These are phyloP conservation scores for Molanna angustata DNA, from an alignment of 2,888 invertebrate species.

Conservation along the genomic window DNA sequence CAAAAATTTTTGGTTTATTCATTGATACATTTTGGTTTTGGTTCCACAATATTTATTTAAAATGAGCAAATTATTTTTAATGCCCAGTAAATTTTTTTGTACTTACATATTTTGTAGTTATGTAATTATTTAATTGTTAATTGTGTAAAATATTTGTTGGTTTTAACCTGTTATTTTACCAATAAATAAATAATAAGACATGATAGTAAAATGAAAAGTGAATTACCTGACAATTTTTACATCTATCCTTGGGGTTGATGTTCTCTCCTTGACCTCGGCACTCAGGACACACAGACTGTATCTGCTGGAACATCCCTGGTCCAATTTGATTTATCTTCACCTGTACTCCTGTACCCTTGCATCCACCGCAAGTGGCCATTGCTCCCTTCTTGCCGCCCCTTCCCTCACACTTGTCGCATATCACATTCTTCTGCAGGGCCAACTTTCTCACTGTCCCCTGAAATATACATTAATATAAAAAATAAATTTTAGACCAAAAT, in stretches of 20 bases:
- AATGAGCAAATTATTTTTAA: background rate
- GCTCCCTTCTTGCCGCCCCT: slow-evolving; percentile 93
- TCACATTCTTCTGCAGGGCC: slow-evolving; percentile 90
- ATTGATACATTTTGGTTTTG: too few relatives aligned
- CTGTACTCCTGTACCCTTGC: slow-evolving; percentile 86
- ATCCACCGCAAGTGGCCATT: slow-evolving; percentile 81
- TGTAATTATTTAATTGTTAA: too few relatives aligned
- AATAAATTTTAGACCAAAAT: too few relatives aligned
- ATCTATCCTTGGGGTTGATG: slow-evolving; percentile 86
- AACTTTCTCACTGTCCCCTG: slow-evolving; percentile 84
- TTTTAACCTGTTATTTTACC: too few relatives aligned
- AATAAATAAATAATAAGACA: too few relatives aligned
- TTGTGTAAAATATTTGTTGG: too few relatives aligned
- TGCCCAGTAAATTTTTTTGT: background rate
- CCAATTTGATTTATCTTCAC: slow-evolving; percentile 65
- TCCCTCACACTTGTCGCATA: slow-evolving; percentile 96
- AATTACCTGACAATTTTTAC: slow-evolving; percentile 78
- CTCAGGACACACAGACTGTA: slow-evolving; percentile 82
- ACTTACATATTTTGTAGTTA: too few relatives aligned
- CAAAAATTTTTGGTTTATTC: too few relatives aligned
- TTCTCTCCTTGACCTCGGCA: slow-evolving; percentile 86
- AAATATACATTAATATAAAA: too few relatives aligned
- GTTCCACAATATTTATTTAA: background rate
- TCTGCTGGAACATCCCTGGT: slow-evolving; percentile 77
- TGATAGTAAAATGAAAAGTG: too few relatives aligned